A percentile compares a stretch with the other conserved stretches of the same genome.
Conservation (phyloP, 2,888 invertebrate genomes). For the Cantharis lateralis region DNA sequence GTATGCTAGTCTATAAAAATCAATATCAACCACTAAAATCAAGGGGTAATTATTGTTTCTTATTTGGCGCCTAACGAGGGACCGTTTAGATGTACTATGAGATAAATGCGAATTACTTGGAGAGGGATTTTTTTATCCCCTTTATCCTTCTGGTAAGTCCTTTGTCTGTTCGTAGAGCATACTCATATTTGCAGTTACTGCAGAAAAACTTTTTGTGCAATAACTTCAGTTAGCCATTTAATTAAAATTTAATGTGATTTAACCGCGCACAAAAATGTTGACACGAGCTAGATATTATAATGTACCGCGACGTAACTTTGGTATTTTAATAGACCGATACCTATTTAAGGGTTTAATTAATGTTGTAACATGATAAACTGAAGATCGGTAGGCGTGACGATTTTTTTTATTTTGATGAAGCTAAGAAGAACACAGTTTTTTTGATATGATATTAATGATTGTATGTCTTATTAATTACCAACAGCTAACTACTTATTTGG, state of each 20-base stretch:
- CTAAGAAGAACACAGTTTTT: slow-evolving; percentile 31
- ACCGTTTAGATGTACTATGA: too few species aligned
- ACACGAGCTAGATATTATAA: slow-evolving; percentile 35
- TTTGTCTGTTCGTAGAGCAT: too few species aligned
- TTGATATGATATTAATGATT: slow-evolving; percentile 21
- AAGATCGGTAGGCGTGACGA: slow-evolving; percentile 47
- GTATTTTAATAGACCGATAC: slow-evolving; percentile 50
- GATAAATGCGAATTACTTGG: too few species aligned
- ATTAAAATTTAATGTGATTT: neutral
- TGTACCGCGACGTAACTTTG: slow-evolving; percentile 38
- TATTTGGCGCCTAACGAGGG: too few species aligned
- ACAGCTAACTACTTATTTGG: slow-evolving; percentile 24
- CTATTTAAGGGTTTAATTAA: slow-evolving; percentile 52
- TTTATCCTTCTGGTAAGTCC: too few species aligned
- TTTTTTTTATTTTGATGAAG: slow-evolving; percentile 36
- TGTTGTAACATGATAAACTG: slow-evolving; percentile 50
- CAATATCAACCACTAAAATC: too few species aligned
- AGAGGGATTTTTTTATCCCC: too few species aligned
- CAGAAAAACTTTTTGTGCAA: neutral
- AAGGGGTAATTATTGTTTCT: too few species aligned
- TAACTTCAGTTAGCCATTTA: neutral
- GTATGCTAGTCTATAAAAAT: too few species aligned
- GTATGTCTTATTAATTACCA: slow-evolving; percentile 28
- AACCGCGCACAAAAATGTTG: slow-evolving; percentile 34
- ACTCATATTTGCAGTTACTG: neutral